Base-by-base conservation (phyloP, 2,797 vertebrate species). In the Pangasius macronema region DNA sequence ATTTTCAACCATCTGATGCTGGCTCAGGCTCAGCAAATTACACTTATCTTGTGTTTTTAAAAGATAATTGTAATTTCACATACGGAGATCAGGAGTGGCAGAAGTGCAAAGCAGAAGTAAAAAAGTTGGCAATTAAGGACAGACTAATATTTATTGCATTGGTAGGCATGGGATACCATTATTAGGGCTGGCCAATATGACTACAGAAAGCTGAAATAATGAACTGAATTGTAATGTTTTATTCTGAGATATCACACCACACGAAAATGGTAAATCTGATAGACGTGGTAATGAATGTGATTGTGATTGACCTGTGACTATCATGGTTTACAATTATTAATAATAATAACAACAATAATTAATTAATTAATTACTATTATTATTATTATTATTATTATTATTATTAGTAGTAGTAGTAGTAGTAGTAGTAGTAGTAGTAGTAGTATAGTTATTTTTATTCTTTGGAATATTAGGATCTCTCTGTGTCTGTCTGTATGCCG, bases 401-500 rank as follows among this genome's bases (percentile, higher is more conserved):
- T 53, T 8, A 53, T 53, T 9, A 53, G 9, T 16, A 14, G 27
- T 16, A 49, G 76, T 46, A 46, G 46, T 51, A 33, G 33, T 83
- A 51, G 5, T 68, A 53, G 3, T 36, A 36, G 20, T n/a, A 27
- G 22, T n/a, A n/a, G 13, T 16, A 79, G 7, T 57, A 80, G n/a
- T 42, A 10, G 36, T 46, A 11, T 46, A 2, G 16, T 10, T 20
- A 7, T 51, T 49, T 49, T 20, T 39, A 61, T 30, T 51, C 30
- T 5, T 33, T 76, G 16, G 27, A 33, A 30, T 30, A 73, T 61
- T 30, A 33, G 22, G 8, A 84, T 91, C 24, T 92, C 91, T 88
- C 80, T 61, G 85, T 84, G 82, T 81, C 91, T 86, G 86, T 16
- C 87, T 55, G 77, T 80, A 87, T 24, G 83, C 86, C 70, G 90